Conservation (phyloP, 1,140 invertebrate species). For the Leptoteleia sp. region DNA sequence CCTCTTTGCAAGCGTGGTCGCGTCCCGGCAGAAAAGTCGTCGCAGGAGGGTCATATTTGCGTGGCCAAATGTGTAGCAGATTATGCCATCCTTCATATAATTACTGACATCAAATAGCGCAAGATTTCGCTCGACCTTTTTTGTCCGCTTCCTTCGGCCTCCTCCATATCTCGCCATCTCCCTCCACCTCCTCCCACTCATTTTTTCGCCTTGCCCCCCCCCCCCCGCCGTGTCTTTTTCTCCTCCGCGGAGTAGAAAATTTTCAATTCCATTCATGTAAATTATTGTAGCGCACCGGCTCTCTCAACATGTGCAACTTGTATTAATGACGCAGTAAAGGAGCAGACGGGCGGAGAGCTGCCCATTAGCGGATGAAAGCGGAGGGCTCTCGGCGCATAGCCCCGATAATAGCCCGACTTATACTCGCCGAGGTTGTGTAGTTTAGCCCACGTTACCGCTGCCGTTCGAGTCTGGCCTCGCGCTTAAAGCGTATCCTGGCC, state of each 20-base stretch:
- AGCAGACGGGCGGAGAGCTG: constrained; percentile 63
- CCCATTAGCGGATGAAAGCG: constrained; percentile 81
- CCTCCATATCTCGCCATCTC: constrained; percentile 7
- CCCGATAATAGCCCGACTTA: constrained; percentile 81
- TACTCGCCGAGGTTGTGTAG: constrained; percentile 77
- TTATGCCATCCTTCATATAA: constrained; percentile 78
- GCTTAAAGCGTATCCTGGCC: constrained; percentile 69
- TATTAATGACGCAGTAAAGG: constrained; percentile 75
- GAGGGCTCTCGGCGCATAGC: constrained; percentile 79
- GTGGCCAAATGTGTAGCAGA: constrained; percentile 37
- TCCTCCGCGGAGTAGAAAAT: constrained; percentile 79
- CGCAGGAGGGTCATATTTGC: constrained; percentile 63
- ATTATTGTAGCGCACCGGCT: constrained; percentile 81
- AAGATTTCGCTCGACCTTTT: constrained; percentile 70
- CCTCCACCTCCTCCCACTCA: constrained; percentile 4
- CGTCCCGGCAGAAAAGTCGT: constrained; percentile 48
- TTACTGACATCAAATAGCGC: constrained; percentile 77
- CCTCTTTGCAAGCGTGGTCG: no score
- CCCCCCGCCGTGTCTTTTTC: constrained; percentile 73
- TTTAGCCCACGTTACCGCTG: constrained; percentile 77
- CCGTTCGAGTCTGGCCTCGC: constrained; percentile 39
- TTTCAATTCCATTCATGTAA: constrained; percentile 82
- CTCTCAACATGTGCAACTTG: constrained; percentile 81
- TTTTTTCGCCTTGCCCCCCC: constrained; percentile 3
- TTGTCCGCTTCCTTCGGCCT: constrained; percentile 38